Conservation (phyloP, 1,140 invertebrate species). For the Brachionus rotundiformis region DNA sequence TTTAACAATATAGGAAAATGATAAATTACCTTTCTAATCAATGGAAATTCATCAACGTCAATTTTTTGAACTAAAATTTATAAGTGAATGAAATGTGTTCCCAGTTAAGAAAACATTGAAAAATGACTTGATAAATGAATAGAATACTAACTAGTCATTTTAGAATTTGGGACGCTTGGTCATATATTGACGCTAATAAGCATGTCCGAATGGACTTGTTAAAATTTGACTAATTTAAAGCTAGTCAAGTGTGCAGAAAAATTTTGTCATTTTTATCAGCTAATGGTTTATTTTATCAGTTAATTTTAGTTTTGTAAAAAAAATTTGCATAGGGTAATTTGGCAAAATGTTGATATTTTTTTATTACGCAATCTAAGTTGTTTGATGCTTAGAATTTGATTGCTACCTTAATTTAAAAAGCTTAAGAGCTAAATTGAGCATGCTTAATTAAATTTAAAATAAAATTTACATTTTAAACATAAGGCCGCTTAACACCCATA, state of each 20-base stretch:
- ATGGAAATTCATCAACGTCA: slow-evolving; percentile 47
- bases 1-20: slow-evolving; percentile 24
- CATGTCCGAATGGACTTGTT: not conserved
- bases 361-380: not conserved
- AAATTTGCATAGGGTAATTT: too few species aligned
- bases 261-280: not conserved
- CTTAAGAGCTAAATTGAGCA: not conserved
- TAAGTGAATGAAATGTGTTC: slow-evolving; percentile 36
- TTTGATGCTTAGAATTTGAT: not conserved
- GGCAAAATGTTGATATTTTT: not conserved
- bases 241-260: not conserved
- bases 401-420: not conserved
- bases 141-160: slow-evolving; percentile 21
- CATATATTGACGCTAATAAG: not conserved
- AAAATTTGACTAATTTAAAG: not conserved
- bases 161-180: slow-evolving; percentile 14
- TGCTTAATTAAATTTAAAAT: not conserved
- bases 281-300: not conserved
- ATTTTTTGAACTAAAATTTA: not conserved
- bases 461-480: slow-evolving; percentile 4
- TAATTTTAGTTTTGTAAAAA: not conserved
- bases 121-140: slow-evolving; percentile 4
- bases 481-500: not conserved
- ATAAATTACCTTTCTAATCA: slow-evolving; percentile 49
- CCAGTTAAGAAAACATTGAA: slow-evolving; percentile 30